Conservation (phyloP, 1,140 invertebrate genomes). For the Metopolophium dirhodum region DNA sequence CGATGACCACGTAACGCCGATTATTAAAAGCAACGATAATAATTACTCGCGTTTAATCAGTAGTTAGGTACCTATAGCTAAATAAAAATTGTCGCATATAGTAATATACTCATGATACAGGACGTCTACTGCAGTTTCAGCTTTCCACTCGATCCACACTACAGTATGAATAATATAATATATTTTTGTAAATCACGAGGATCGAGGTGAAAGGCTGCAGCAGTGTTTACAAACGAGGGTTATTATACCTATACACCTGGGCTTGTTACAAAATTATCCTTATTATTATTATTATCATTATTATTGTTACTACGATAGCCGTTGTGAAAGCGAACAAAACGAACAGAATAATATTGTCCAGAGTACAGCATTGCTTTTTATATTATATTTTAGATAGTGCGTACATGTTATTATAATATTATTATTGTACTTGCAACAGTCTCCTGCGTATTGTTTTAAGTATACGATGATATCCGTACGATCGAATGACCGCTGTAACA, state of each 20-base stretch:
- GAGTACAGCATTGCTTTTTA: neutral
- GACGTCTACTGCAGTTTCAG: neutral
- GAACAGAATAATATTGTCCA: neutral
- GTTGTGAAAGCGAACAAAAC: conserved; percentile 10
- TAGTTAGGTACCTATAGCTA: neutral
- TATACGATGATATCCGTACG: neutral
- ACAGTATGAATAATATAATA: neutral
- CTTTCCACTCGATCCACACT: neutral
- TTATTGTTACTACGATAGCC: neutral
- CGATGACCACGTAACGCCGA: neutral
- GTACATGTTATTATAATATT: neutral
- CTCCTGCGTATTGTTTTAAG: neutral
- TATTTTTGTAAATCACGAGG: neutral
- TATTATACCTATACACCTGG: neutral
- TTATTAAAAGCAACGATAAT: neutral
- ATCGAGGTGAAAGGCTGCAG: conserved; percentile 28
- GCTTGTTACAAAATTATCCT: conserved; percentile 31
- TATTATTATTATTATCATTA: neutral
- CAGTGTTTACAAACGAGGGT: conserved; percentile 13
- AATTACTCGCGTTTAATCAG: neutral
- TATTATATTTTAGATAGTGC: neutral
- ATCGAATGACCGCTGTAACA: neutral
- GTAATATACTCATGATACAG: neutral
- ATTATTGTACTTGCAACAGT: neutral
- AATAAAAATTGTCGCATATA: neutral